phyloP scores from a whole-genome alignment of 2,113 vertebrate species.

The Genyomyrus donnyi region DNA sequence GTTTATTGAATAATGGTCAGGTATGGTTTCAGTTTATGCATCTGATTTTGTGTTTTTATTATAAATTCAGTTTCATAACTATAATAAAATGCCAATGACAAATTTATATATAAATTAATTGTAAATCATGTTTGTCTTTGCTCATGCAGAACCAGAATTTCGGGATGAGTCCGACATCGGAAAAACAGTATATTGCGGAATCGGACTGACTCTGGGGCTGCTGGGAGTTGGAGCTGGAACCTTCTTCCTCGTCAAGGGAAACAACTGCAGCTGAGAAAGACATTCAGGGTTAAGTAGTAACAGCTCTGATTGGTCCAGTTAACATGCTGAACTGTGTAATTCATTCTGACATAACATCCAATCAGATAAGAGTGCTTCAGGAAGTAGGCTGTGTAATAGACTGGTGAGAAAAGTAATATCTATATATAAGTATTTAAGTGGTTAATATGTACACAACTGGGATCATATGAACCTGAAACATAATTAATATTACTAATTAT shows the following conservation, averaged over 20 bases:
- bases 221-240: conserved; percentile 51
- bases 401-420: too few relatives aligned
- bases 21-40: background rate
- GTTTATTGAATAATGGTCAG: background rate
- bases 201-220: conserved; percentile 48
- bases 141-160: conserved; percentile 6
- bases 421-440: too few relatives aligned
- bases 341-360: background rate
- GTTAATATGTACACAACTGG: too few relatives aligned
- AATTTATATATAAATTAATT: background rate
- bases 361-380: too few relatives aligned
- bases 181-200: conserved; percentile 42
- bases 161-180: conserved; percentile 25
- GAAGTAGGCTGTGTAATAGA: too few relatives aligned
- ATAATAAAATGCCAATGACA: background rate
- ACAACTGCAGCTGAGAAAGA: conserved; percentile 43
- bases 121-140: background rate
- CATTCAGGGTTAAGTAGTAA: background rate
- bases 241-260: conserved; percentile 57
- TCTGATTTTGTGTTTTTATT: conserved; percentile 6
- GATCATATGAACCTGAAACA: too few relatives aligned
- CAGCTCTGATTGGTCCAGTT: background rate
- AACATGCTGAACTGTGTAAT: background rate
- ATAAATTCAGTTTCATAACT: background rate
- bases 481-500: too few relatives aligned